Evolutionary conservation across 1,140 invertebrate genomes (phyloP).

Genomic region (Halesus radiatus): DNA sequence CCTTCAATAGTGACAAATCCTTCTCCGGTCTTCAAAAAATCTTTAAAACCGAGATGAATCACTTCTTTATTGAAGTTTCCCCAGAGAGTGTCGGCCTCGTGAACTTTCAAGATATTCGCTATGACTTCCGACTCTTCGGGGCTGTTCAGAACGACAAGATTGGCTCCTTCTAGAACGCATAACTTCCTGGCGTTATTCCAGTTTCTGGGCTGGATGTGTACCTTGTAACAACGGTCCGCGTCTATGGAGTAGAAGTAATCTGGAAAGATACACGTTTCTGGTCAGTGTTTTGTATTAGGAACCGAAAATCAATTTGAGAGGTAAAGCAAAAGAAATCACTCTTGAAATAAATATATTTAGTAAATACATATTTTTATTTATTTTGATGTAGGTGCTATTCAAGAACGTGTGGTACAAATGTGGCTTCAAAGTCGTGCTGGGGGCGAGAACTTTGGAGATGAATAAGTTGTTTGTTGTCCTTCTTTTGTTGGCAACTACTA

Average conservation of each 20-base stretch:
- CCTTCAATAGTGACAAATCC: neutral
- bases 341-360: too few species aligned
- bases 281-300: too few species aligned
- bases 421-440: too few species aligned
- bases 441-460: too few species aligned
- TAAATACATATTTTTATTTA: too few species aligned
- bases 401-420: too few species aligned
- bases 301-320: too few species aligned
- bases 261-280: neutral
- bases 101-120: neutral
- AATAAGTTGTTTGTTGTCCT: too few species aligned
- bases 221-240: neutral
- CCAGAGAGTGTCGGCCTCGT: neutral
- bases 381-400: too few species aligned
- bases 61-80: neutral
- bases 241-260: neutral
- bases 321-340: too few species aligned
- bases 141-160: neutral
- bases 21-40: neutral
- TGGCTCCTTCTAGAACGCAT: neutral
- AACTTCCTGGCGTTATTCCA: neutral
- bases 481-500: too few species aligned
- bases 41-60: neutral
- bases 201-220: neutral
- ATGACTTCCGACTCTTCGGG: neutral